Percentiles rank a stretch among this genome's conserved stretches.
These are phyloP conservation scores for Platyscapa corneri DNA, from an alignment of 1,140 invertebrate genomes.

Conservation along the genomic window DNA sequence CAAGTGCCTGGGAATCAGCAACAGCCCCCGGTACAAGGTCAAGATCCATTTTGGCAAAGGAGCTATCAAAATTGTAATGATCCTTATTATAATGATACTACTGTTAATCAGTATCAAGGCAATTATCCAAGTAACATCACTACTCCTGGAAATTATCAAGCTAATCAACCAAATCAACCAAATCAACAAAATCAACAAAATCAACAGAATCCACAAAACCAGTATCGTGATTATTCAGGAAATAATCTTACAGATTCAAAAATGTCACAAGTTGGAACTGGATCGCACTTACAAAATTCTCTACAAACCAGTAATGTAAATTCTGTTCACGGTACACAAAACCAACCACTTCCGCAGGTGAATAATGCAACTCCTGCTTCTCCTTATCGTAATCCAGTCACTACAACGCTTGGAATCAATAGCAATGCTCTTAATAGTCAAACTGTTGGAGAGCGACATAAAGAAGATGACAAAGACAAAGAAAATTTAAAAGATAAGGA, in stretches of 20 bases:
- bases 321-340: slow-evolving; percentile 50
- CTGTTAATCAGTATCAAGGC: slow-evolving; percentile 64
- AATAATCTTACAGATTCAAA: slow-evolving; percentile 51
- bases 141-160: slow-evolving; percentile 26
- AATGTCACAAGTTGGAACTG: not conserved
- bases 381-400: not conserved
- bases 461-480: slow-evolving; percentile 62
- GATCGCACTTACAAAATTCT: slow-evolving; percentile 42
- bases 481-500: slow-evolving; percentile 68
- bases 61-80: slow-evolving; percentile 68
- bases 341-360: slow-evolving; percentile 11
- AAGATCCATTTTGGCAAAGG: slow-evolving; percentile 69
- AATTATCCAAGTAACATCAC: slow-evolving; percentile 60
- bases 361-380: slow-evolving; percentile 11
- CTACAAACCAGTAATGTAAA: slow-evolving; percentile 16
- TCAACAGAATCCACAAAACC: slow-evolving; percentile 66
- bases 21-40: slow-evolving; percentile 57
- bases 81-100: slow-evolving; percentile 63
- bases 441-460: slow-evolving; percentile 45
- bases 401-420: not conserved
- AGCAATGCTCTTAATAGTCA: not conserved
- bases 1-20: slow-evolving; percentile 28
- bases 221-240: slow-evolving; percentile 63
- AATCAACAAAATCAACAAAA: slow-evolving; percentile 39
- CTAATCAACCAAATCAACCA: slow-evolving; percentile 30